These are phyloP conservation scores for Numenius arquata DNA, from an alignment of 2,113 vertebrate species.

Conservation along the genomic window DNA sequence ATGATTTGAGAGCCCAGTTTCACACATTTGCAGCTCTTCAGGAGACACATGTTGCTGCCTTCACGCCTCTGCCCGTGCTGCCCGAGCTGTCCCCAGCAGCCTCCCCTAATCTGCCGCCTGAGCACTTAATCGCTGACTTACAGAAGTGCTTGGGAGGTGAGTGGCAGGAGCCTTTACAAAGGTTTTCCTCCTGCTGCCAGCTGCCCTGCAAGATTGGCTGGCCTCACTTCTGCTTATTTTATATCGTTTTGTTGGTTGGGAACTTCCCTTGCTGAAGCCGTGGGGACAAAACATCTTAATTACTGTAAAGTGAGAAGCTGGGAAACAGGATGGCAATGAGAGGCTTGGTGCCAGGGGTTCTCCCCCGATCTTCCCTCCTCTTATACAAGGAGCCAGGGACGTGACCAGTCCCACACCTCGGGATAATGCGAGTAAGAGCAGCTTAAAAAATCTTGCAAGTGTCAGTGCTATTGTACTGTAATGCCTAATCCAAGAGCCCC, in stretches of 20 bases:
- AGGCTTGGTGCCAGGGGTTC: accelerated
- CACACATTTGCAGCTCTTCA: neutral
- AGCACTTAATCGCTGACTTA: neutral
- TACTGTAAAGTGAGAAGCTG: neutral
- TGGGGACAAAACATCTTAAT: neutral
- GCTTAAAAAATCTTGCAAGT: neutral
- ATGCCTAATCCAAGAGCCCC: neutral
- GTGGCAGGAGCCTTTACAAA: neutral
- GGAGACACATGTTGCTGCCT: neutral
- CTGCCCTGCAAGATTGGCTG: neutral
- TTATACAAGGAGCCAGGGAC: neutral
- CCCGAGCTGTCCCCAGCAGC: neutral
- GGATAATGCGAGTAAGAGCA: neutral
- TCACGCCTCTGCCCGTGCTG: neutral
- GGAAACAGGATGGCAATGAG: neutral
- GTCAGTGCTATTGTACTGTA: neutral
- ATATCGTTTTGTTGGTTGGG: accelerated
- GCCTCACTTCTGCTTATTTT: neutral
- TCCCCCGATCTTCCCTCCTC: neutral
- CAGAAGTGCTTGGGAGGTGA: neutral
- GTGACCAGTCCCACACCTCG: accelerated
- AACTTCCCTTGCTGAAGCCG: neutral
- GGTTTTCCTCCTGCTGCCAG: neutral
- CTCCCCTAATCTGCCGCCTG: neutral
- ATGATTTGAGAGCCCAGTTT: neutral